phyloP scores from a whole-genome alignment of 2,113 vertebrate genomes.

The Sinocyclocheilus grahami region DNA sequence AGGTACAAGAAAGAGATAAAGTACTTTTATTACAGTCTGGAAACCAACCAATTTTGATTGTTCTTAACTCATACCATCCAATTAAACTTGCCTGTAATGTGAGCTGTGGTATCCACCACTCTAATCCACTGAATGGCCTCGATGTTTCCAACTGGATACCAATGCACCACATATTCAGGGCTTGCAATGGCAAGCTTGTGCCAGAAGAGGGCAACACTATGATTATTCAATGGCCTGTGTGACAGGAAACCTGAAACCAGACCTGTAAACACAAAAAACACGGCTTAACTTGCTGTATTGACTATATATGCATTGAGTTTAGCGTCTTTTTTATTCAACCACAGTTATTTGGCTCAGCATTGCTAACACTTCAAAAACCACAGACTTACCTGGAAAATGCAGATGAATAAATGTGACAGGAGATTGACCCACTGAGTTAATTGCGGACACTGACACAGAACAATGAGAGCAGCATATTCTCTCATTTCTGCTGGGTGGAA shows the following conservation, averaged over 20 bases:
- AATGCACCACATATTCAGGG: conserved; percentile 67
- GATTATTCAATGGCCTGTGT: background rate
- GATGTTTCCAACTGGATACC: conserved; percentile 60
- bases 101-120: conserved; percentile 43
- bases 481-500: background rate
- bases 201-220: conserved; percentile 74
- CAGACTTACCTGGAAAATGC: conserved; percentile 59
- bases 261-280: conserved; percentile 5
- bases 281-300: background rate
- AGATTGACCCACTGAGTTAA: conserved; percentile 72
- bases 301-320: background rate
- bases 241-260: conserved; percentile 38
- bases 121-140: conserved; percentile 67
- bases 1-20: background rate
- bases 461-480: conserved; percentile 58
- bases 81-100: conserved; percentile 66
- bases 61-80: background rate
- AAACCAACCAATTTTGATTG: background rate
- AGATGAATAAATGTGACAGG: conserved; percentile 62
- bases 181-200: conserved; percentile 48
- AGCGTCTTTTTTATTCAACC: no score
- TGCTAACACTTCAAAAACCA: background rate
- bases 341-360: background rate
- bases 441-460: conserved; percentile 65
- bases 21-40: background rate